These are phyloP conservation scores for Lagocephalus sceleratus DNA, from an alignment of 2,797 vertebrate genomes.

Conservation along the genomic window DNA sequence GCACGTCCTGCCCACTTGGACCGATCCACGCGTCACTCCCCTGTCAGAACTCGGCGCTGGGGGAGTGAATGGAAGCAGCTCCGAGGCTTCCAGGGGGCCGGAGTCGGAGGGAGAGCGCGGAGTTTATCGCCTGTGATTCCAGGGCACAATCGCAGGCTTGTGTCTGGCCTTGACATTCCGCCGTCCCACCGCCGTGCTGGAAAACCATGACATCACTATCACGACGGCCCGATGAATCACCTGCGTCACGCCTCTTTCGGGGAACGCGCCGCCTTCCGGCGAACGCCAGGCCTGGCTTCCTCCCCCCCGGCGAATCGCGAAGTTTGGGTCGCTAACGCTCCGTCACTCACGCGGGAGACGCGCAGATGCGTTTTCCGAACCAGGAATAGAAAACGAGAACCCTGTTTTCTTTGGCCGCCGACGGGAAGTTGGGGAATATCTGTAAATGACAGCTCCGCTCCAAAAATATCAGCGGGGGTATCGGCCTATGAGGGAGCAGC, in stretches of 20 bases:
- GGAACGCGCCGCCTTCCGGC: neutral
- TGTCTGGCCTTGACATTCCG: slow-evolving; percentile 96
- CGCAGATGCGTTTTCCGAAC: neutral
- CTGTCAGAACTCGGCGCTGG: slow-evolving; percentile 78
- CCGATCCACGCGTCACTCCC: slow-evolving; percentile 82
- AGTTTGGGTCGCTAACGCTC: neutral
- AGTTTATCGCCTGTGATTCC: slow-evolving; percentile 69
- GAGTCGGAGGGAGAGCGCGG: too few species aligned
- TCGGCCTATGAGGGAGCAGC: slow-evolving; percentile 1
- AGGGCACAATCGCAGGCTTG: slow-evolving; percentile 86
- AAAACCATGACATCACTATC: slow-evolving; percentile 96
- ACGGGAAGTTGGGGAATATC: slow-evolving; percentile 21
- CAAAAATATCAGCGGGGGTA: neutral
- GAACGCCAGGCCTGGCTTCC: too few species aligned
- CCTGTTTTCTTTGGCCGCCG: slow-evolving; percentile 34
- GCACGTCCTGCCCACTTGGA: slow-evolving; percentile 64
- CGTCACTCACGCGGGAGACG: neutral
- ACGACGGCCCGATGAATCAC: slow-evolving; percentile 80
- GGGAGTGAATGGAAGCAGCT: slow-evolving; percentile 21
- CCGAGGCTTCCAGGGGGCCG: neutral
- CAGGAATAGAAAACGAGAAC: slow-evolving; percentile 19
- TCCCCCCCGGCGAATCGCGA: too few species aligned
- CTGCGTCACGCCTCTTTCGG: slow-evolving; percentile 74
- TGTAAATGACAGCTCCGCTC: slow-evolving; percentile 17
- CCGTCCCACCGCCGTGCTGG: slow-evolving; percentile 90